phyloP scores from a whole-genome alignment of 2,797 vertebrate species.

The Sphenopsis melanotis region DNA sequence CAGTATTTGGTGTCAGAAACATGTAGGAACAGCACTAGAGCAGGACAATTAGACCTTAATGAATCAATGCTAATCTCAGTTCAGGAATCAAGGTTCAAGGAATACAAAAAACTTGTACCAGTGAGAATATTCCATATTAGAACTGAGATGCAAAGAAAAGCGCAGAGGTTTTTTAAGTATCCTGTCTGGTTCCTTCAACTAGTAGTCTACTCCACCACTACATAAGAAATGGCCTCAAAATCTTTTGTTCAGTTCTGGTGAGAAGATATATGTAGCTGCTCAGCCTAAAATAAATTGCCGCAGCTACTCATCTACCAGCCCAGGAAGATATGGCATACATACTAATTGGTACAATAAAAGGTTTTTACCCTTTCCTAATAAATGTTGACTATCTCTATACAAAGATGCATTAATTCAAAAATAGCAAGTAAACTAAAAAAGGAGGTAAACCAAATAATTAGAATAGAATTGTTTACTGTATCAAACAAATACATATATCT shows the following conservation, averaged over 20 bases:
- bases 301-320: not conserved
- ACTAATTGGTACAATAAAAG: not conserved
- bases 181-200: not conserved
- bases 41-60: not conserved
- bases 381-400: not conserved
- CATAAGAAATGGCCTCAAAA: not conserved
- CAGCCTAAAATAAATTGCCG: not conserved
- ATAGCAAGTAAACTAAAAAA: not conserved
- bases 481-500: not conserved
- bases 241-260: not conserved
- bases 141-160: not conserved
- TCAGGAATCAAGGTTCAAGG: not conserved
- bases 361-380: not conserved
- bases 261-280: not conserved
- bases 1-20: not conserved
- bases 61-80: not conserved
- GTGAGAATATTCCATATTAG: not conserved
- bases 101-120: not conserved
- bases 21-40: not conserved
- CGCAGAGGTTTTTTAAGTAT: fast-evolving
- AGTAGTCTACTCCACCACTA: not conserved
- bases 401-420: not conserved
- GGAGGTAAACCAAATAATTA: not conserved
- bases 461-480: not conserved
- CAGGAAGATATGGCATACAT: not conserved